Conservation (phyloP, 1,140 invertebrate species). For the Platorchestia sp. region DNA sequence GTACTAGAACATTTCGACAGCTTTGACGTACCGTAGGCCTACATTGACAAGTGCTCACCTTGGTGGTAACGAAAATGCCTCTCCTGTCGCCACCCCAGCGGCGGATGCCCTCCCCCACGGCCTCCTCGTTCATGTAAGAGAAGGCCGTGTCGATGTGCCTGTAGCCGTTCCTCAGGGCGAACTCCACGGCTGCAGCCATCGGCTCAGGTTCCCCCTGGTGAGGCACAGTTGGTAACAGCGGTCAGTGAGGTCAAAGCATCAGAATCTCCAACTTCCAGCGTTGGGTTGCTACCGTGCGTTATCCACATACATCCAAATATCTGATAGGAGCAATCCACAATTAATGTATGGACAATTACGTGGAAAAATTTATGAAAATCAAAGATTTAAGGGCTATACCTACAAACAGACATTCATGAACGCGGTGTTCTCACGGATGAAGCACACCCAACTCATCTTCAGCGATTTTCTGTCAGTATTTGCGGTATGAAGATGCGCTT, state of each 20-base stretch:
- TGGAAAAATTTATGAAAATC: neutral
- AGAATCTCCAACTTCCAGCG: neutral
- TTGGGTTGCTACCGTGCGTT: neutral
- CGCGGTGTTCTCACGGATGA: neutral
- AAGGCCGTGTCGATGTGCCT: conserved; percentile 80
- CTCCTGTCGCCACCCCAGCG: conserved; percentile 74
- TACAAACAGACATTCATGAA: neutral
- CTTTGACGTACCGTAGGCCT: no score
- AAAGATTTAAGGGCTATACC: neutral
- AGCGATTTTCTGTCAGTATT: no score
- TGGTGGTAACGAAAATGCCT: conserved; percentile 73
- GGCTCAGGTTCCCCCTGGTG: conserved; percentile 42
- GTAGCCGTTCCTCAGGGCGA: conserved; percentile 80
- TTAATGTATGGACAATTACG: neutral
- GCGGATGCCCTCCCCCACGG: conserved; percentile 71
- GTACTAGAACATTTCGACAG: no score
- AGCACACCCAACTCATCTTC: neutral
- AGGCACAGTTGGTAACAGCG: neutral
- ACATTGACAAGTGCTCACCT: no score
- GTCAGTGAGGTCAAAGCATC: neutral
- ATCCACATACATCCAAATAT: neutral
- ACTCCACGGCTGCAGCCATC: conserved; percentile 74
- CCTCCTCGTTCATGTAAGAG: conserved; percentile 74
- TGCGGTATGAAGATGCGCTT: no score
- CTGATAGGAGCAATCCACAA: neutral